Conservation (phyloP, 2,797 vertebrate genomes). For the Cichlasoma orientale region DNA sequence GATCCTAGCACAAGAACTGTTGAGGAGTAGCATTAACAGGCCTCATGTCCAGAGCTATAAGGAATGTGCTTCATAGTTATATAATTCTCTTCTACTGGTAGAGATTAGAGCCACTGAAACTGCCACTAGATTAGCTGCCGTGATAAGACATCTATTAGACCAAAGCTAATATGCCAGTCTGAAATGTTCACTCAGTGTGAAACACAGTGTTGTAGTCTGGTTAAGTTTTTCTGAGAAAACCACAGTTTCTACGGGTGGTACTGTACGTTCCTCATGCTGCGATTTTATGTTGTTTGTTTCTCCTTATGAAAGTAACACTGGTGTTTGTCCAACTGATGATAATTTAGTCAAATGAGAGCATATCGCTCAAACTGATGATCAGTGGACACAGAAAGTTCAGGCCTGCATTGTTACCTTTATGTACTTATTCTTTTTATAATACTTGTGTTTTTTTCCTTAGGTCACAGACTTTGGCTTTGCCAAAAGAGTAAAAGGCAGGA, state of each 20-base stretch:
- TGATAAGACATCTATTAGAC: accelerated
- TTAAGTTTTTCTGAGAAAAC: background rate
- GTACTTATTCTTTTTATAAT: background rate
- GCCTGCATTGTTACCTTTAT: background rate
- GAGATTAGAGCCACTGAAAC: background rate
- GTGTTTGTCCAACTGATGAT: background rate
- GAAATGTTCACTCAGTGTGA: background rate
- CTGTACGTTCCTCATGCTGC: background rate
- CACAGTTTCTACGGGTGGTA: background rate
- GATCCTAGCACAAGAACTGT: background rate
- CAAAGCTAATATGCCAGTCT: background rate
- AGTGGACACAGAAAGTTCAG: too few relatives aligned
- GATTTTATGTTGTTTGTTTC: background rate
- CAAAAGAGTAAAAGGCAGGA: slow-evolving; percentile 99
- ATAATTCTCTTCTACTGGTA: background rate
- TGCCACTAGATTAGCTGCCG: background rate
- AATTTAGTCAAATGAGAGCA: background rate
- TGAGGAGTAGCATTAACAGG: background rate
- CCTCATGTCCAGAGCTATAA: too few relatives aligned
- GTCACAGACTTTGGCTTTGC: slow-evolving; percentile 99
- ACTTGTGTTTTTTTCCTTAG: slow-evolving; percentile 68
- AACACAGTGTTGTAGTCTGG: accelerated
- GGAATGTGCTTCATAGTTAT: too few relatives aligned
- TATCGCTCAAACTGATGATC: too few relatives aligned
- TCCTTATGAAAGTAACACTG: background rate